phyloP scores from a whole-genome alignment of 2,113 vertebrate genomes.

The Ovis canadensis region DNA sequence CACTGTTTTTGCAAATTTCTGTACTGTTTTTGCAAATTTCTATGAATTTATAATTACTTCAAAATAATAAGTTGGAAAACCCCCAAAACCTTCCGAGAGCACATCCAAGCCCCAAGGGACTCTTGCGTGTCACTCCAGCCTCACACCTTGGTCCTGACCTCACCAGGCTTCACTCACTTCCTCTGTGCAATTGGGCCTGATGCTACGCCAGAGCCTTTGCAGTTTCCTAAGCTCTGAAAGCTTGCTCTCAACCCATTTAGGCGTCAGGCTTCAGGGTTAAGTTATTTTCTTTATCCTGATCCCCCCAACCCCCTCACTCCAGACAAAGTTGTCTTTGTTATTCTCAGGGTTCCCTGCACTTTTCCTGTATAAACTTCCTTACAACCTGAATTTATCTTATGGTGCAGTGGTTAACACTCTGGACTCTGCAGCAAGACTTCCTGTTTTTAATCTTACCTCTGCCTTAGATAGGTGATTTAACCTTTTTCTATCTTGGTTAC shows the following conservation, averaged over 20 bases:
- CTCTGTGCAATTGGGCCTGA: neutral
- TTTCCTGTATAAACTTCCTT: too few species aligned
- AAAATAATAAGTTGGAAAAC: neutral
- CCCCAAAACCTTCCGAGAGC: neutral
- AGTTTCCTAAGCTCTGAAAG: neutral
- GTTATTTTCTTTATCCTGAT: too few species aligned
- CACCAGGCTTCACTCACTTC: neutral
- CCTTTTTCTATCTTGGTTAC: neutral
- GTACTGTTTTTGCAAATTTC: neutral
- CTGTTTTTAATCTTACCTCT: neutral
- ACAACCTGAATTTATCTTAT: neutral
- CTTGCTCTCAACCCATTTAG: neutral
- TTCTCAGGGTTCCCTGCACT: neutral
- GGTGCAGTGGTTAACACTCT: too few species aligned
- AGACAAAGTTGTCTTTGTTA: neutral
- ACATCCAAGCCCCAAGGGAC: neutral
- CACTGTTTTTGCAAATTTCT: neutral
- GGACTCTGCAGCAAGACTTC: neutral
- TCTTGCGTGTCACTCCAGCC: neutral
- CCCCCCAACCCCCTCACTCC: neutral
- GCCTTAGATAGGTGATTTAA: neutral
- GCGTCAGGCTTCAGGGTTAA: neutral
- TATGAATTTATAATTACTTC: neutral
- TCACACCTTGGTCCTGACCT: neutral
- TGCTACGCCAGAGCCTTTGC: neutral